Conservation (phyloP, 2,113 vertebrate genomes). For the Cervus canadensis region DNA sequence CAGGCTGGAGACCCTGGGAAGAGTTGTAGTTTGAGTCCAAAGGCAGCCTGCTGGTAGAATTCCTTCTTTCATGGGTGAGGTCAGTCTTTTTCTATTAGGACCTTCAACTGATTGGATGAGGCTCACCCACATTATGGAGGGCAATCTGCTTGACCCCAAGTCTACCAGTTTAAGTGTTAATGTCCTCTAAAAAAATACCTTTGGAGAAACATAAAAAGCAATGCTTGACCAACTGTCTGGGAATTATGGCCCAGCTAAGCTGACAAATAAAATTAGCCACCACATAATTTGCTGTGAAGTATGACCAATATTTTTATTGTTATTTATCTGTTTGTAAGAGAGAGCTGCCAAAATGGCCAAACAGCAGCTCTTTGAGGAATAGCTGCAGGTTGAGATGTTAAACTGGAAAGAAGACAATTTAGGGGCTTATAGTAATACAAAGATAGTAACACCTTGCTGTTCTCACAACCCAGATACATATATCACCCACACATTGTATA, state of each 20-base stretch:
- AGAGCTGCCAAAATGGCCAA: background rate
- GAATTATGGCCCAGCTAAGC: background rate
- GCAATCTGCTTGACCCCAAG: background rate
- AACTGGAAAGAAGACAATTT: background rate
- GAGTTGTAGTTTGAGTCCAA: background rate
- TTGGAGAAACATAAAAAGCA: background rate
- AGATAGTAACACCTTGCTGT: fast-evolving
- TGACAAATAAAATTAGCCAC: background rate
- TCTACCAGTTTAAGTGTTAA: background rate
- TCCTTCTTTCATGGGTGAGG: background rate
- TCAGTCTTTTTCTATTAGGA: background rate
- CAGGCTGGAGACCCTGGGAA: background rate
- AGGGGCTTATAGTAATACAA: background rate
- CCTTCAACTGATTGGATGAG: background rate
- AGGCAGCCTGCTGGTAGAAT: background rate
- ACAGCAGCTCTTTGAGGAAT: background rate
- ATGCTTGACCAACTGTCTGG: background rate
- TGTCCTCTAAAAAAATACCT: background rate
- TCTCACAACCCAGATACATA: background rate
- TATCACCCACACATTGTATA: background rate
- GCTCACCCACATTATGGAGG: background rate
- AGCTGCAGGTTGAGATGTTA: background rate
- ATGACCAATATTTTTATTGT: background rate
- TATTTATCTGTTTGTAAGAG: background rate
- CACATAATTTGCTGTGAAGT: background rate